Conservation (phyloP, 2,888 invertebrate species). For the Noctuana brunneofusca region DNA sequence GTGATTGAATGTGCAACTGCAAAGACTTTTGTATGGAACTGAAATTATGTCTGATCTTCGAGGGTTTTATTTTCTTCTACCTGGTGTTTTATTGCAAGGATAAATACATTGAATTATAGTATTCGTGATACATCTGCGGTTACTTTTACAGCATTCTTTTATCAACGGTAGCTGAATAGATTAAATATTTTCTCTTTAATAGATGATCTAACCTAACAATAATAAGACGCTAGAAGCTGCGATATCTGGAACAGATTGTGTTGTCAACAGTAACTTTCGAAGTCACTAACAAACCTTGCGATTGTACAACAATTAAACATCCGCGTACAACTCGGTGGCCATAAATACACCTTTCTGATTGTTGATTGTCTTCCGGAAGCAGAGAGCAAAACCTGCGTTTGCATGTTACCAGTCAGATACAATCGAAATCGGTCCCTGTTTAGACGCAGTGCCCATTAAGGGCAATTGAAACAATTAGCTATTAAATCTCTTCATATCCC, state of each 20-base stretch:
- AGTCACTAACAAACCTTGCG: not conserved
- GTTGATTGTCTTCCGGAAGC: slow-evolving; percentile 21
- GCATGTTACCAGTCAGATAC: slow-evolving; percentile 20
- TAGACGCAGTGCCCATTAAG: slow-evolving; percentile 12
- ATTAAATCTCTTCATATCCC: slow-evolving; percentile 25
- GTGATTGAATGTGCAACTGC: too few species aligned
- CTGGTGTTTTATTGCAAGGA: too few species aligned
- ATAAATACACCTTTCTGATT: slow-evolving; percentile 22
- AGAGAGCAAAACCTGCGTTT: slow-evolving; percentile 10
- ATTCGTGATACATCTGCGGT: too few species aligned
- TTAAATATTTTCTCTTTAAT: not conserved
- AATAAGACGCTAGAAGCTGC: not conserved
- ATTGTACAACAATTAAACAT: not conserved
- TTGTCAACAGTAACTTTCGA: not conserved
- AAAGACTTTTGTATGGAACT: not conserved
- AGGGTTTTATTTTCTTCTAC: too few species aligned
- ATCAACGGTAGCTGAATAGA: too few species aligned
- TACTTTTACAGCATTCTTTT: too few species aligned
- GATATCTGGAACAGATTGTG: not conserved
- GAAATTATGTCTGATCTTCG: not conserved
- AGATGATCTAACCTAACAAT: not conserved
- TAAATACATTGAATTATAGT: too few species aligned
- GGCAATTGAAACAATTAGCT: slow-evolving; percentile 21
- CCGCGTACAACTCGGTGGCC: not conserved
- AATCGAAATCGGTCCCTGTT: slow-evolving; percentile 24